Evolutionary conservation across 2,888 invertebrate genomes (phyloP).

Genomic region (Monochamus alternatus): DNA sequence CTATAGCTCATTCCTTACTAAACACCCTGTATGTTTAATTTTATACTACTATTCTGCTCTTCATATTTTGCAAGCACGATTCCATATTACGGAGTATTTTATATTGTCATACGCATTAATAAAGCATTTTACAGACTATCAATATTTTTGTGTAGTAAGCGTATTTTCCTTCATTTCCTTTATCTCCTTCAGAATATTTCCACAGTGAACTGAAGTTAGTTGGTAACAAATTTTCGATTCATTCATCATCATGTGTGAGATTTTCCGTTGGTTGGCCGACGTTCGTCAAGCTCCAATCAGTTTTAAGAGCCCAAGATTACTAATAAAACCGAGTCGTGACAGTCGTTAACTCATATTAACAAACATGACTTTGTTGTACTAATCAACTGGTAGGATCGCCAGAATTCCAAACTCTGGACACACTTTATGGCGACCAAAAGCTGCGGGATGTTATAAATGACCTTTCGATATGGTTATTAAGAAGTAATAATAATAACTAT

Average conservation of each 20-base stretch:
- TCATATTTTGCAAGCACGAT: too few relatives aligned
- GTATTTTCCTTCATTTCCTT: too few relatives aligned
- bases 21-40: too few relatives aligned
- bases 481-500: conserved; percentile 18
- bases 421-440: conserved; percentile 1
- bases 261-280: neutral
- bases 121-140: too few relatives aligned
- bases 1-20: too few relatives aligned
- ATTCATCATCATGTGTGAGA: neutral
- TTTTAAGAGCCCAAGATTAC: neutral
- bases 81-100: too few relatives aligned
- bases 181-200: too few relatives aligned
- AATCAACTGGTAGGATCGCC: neutral
- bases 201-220: too few relatives aligned
- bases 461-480: conserved; percentile 21
- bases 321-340: conserved; percentile 20
- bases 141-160: too few relatives aligned
- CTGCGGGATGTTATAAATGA: neutral
- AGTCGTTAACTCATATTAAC: conserved; percentile 1
- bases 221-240: too few relatives aligned
- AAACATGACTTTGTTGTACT: conserved; percentile 13
- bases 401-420: conserved; percentile 10
- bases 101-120: too few relatives aligned
- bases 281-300: conserved; percentile 1
- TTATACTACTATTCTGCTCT: too few relatives aligned